These are phyloP conservation scores for Sorex maritimensis DNA, from an alignment of 2,797 vertebrate species.

Conservation along the genomic window DNA sequence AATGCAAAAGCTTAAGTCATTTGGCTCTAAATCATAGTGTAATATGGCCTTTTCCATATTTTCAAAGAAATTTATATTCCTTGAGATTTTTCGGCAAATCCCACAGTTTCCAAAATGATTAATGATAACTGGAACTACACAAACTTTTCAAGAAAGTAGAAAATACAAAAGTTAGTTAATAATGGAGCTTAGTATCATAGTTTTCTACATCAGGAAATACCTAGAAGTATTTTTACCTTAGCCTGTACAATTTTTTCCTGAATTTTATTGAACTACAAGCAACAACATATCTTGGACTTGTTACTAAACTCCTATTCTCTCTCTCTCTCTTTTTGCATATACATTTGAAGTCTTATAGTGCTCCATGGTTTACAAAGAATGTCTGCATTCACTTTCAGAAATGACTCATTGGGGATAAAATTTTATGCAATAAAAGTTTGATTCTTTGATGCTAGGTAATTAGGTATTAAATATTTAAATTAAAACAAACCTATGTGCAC, in stretches of 20 bases:
- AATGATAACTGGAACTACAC: conserved; percentile 40
- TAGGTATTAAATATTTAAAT: conserved; percentile 63
- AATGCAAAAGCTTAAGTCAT: conserved; percentile 71
- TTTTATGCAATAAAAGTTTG: background rate
- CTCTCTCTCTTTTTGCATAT: conserved; percentile 64
- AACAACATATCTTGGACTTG: conserved; percentile 16
- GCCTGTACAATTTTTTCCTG: conserved; percentile 60
- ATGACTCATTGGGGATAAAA: background rate
- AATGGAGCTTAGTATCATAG: conserved; percentile 22
- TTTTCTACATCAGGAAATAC: conserved; percentile 37
- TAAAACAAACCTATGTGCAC: background rate
- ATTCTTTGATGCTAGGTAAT: background rate
- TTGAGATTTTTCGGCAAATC: conserved; percentile 69
- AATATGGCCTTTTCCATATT: conserved; percentile 75
- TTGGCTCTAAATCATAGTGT: conserved; percentile 68
- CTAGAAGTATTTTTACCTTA: conserved; percentile 40
- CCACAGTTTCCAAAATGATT: conserved; percentile 63
- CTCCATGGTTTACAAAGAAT: conserved; percentile 72
- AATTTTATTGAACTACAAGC: conserved; percentile 61
- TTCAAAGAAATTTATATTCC: conserved; percentile 80
- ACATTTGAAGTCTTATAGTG: conserved; percentile 73
- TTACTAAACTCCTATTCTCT: conserved; percentile 58
- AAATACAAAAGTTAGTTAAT: conserved; percentile 12
- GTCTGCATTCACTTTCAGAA: conserved; percentile 58
- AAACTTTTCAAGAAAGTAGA: conserved; percentile 57